Base-by-base conservation (phyloP, 2,113 vertebrate genomes). In the Psephotus haematonotus region DNA sequence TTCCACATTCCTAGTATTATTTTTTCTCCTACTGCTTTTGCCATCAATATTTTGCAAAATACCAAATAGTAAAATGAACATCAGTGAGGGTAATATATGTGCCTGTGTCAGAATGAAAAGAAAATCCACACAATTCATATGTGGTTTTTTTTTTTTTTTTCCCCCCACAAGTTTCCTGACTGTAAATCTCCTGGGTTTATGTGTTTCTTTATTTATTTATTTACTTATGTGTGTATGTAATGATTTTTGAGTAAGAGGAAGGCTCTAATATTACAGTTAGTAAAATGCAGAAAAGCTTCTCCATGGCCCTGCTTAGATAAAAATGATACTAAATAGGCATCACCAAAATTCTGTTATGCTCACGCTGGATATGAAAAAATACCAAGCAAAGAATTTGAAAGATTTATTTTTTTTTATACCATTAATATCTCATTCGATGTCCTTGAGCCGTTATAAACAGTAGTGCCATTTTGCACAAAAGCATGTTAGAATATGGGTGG, bases 91-190 rank as follows among this genome's bases (percentile, higher is more conserved):
- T 37, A 46, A 46, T 68, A 7, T 17, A 9, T 4, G 0, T 76
- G 24, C 25, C 43, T 77, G 35, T 39, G n/a, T 64, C 33, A 93
- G 83, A 71, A 82, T 24, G n/a, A 92, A 90, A 94, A 72, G 57
- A 53, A 84, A 93, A 94, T 78, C 63, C 75, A 33, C 41, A 6
- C 17, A 27, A 53, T 24, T 88, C 60, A 5, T 57, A 11, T 93
- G 97, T 97, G 90, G 91, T n/a, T n/a, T n/a, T n/a, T n/a, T 65
- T 93, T 65, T 53, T 84, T 95, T 92, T 63, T n/a, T n/a, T n/a
- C n/a, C n/a, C n/a, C n/a, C n/a, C 49, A 14, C 47, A n/a, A 87
- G 31, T 88, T 70, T 95, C 46, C 52, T 93, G 82, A 67, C 80
- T 69, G 41, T 79, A 74, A 83, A 65, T 78, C 77, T 95, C 28